Base-by-base conservation (phyloP, 2,797 vertebrate species). In the Melanotaenia boesemani region DNA sequence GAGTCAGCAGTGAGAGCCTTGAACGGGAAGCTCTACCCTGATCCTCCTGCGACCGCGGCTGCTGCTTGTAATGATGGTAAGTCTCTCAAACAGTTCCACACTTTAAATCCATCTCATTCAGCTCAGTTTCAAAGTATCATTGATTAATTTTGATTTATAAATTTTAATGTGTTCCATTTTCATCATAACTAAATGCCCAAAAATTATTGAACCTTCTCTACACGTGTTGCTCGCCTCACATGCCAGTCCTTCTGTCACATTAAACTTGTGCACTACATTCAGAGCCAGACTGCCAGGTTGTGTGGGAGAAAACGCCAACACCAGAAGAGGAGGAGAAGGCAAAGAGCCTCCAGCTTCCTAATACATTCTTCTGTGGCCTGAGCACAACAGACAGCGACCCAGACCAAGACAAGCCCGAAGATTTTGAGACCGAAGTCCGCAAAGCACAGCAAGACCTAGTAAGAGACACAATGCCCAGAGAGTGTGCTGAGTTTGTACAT, bases 1-100 rank as follows among this genome's bases (percentile, higher is more conserved):
- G 96, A 98, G 84, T 96, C 95, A 3, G 97, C 98, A 67, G 95
- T 99, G 64, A 96, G 86, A 85, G 96, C 95, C 32, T 94, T 99
- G 79, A 96, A 97, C 77, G 97, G 98, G 86, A 97, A 93, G 54
- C 92, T 99, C 0, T 99, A 99, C 91, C 87, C 83, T 28, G 95
- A 96, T 61, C 74, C 91, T 77, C 87, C 79, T n/a, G 67, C 76
- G 10, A 59, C 70, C 55, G 77, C 79, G 24, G 63, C 72, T 59
- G 79, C 79, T 61, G 80, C 76, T 0, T 82, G 63, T 70, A 59
- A 39, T 36, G 73, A 83, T 28, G 92, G 93, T 95, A 86, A 39
- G 86, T 72, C 1, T 50, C 15, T 61, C 22, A 16, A 10, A 46
- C 39, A 12, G 6, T 64, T 57, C 32, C 52, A 13, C 55, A 8